Base-by-base conservation (phyloP, 2,797 vertebrate genomes). In the Apogon hyalosoma region DNA sequence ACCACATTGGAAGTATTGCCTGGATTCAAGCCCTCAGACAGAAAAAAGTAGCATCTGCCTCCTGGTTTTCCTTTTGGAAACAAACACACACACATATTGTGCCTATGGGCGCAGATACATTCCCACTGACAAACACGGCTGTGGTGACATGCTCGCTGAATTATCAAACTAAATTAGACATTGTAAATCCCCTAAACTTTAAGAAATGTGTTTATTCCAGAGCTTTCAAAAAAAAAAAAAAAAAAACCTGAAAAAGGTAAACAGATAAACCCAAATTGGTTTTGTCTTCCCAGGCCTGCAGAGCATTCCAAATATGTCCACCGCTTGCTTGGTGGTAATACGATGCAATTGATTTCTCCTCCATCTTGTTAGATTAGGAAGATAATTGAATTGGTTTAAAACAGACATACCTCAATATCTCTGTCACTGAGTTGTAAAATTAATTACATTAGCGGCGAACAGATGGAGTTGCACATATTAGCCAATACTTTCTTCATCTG, bases 351-450 rank as follows among this genome's bases (percentile, higher is more conserved):
- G 69, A 85, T 86, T 85, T 73, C 40, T 82, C 49, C 46, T 72
- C 51, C 65, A 69, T 85, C 82, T 69, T 67, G 73, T 83, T 88
- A 77, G 84, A 87, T 90, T 53, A 79, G 77, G 48, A 52, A 58
- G 64, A 86, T 88, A 86, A 90, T 88, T 87, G 66, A 83, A 89
- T 82, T 73, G 51, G 61, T 84, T 89, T 77, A 75, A 79, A 91
- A 86, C 54, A 80, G 64, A 69, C 69, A 67, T 73, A 73, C 77
- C 76, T 83, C 82, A 80, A 85, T 87, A 79, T 85, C 56, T 60
- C 53, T 84, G 66, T 80, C 63, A 33, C 11, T 63, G 56, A 56
- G 42, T 60, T 80, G 64, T 82, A 66, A 80, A 80, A 88, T 89
- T 53, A 73, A 77, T 80, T 69, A 69, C 50, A 73, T 59, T 57